phyloP scores from a whole-genome alignment of 2,888 invertebrate species.

The Aphodius granarius region DNA sequence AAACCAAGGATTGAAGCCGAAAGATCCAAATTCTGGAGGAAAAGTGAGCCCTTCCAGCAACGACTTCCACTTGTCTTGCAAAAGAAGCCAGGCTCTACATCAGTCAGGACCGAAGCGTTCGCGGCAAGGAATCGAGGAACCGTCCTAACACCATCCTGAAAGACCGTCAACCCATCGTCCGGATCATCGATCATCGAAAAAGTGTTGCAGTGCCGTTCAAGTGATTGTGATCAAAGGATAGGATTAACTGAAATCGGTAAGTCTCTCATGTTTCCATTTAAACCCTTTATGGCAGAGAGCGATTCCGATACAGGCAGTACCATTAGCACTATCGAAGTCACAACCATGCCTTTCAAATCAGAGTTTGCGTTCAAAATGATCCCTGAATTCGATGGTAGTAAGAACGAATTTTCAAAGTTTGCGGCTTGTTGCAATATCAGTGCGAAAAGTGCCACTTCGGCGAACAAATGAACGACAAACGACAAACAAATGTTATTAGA shows the following conservation, averaged over 20 bases:
- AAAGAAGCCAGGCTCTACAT: no score
- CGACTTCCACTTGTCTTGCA: no score
- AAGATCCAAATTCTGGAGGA: no score
- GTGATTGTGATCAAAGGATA: background rate
- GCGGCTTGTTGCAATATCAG: background rate
- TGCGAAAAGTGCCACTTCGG: background rate
- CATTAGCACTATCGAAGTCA: background rate
- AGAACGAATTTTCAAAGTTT: background rate
- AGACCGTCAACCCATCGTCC: no score
- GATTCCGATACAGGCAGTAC: background rate
- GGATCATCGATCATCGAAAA: background rate
- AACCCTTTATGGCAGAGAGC: background rate
- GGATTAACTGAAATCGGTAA: no score
- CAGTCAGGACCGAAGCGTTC: no score
- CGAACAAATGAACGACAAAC: no score
- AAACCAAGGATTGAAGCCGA: background rate
- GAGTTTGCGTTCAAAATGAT: background rate
- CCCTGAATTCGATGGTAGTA: background rate
- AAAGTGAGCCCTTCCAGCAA: no score
- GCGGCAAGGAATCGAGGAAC: no score
- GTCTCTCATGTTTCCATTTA: no score
- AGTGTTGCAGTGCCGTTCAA: no score
- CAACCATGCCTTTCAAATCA: background rate
- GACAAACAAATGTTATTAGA: background rate
- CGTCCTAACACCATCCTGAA: no score